Conservation (phyloP, 2,888 invertebrate species). For the Tridacna crocea region DNA sequence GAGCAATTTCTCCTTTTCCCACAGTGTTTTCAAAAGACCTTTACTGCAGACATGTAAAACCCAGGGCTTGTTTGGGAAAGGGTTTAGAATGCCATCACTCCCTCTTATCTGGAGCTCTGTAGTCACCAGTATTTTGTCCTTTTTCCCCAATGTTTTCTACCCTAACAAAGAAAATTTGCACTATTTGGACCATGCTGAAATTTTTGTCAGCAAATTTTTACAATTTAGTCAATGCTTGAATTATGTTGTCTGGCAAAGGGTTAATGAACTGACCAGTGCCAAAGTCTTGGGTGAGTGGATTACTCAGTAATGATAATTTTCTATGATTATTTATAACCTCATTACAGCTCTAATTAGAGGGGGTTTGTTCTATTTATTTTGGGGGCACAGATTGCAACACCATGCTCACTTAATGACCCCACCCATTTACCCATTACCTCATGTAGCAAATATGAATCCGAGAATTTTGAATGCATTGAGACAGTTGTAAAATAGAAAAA, state of each 20-base stretch:
- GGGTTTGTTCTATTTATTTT: constrained; percentile 5
- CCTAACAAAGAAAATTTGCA: too few relatives aligned
- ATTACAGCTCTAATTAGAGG: constrained; percentile 39
- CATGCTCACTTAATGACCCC: not conserved
- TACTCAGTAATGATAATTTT: constrained; percentile 9
- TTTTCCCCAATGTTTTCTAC: too few relatives aligned
- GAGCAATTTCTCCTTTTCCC: not conserved
- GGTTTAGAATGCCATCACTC: too few relatives aligned
- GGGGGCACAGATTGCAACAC: not conserved
- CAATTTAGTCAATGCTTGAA: too few relatives aligned
- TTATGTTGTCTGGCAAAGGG: too few relatives aligned
- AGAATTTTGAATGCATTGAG: not conserved
- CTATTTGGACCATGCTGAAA: not conserved
- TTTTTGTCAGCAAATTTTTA: not conserved
- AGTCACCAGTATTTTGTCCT: too few relatives aligned
- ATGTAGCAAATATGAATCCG: not conserved
- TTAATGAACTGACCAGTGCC: not conserved
- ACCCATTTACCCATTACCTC: not conserved
- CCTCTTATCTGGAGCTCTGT: too few relatives aligned
- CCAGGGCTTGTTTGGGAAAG: not conserved
- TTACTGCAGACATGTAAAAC: not conserved
- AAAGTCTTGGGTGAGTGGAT: not conserved
- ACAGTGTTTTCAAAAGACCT: not conserved
- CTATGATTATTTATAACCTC: constrained; percentile 59
- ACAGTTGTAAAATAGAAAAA: not conserved